A percentile compares a stretch with the other conserved stretches of the same genome.
phyloP scores from a whole-genome alignment of 2,113 vertebrate genomes.

The Chaetodon auriga region DNA sequence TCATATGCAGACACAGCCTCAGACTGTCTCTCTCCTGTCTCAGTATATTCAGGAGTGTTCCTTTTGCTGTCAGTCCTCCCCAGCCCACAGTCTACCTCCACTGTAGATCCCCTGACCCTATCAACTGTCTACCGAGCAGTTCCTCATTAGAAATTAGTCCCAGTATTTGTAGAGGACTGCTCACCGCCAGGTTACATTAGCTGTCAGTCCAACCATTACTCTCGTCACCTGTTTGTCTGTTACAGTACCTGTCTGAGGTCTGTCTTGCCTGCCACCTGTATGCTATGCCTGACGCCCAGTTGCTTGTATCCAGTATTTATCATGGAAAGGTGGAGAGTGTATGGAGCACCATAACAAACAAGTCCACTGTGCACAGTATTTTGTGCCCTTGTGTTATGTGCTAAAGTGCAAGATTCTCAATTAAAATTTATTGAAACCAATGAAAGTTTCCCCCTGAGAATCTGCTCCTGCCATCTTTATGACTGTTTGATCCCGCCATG shows the following conservation, averaged over 20 bases:
- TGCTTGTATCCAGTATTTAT: conserved; percentile 24
- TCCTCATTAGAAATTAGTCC: conserved; percentile 59
- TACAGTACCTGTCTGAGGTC: conserved; percentile 24
- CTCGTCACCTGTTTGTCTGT: conserved; percentile 29
- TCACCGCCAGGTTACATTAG: conserved; percentile 17
- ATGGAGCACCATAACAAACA: conserved; percentile 6
- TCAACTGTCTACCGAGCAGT: conserved; percentile 38
- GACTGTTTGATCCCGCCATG: conserved; percentile 58
- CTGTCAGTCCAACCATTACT: conserved; percentile 27
- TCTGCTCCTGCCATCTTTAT: conserved; percentile 52
- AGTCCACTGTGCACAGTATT: conserved; percentile 33
- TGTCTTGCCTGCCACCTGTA: conserved; percentile 22
- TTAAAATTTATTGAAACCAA: conserved; percentile 38
- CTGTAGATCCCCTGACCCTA: conserved; percentile 39
- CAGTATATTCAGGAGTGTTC: conserved; percentile 1
- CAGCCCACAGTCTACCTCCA: conserved; percentile 12
- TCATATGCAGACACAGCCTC: conserved; percentile 26
- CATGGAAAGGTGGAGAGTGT: background rate
- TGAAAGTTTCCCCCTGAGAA: conserved; percentile 35
- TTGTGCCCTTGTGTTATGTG: background rate
- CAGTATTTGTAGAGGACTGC: conserved; percentile 30
- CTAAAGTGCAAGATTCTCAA: conserved; percentile 20
- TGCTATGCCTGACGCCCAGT: conserved; percentile 25
- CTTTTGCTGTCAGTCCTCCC: conserved; percentile 38
- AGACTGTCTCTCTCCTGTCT: conserved; percentile 28